Base-by-base conservation (phyloP, 2,113 vertebrate genomes). In the Mus pahari region DNA sequence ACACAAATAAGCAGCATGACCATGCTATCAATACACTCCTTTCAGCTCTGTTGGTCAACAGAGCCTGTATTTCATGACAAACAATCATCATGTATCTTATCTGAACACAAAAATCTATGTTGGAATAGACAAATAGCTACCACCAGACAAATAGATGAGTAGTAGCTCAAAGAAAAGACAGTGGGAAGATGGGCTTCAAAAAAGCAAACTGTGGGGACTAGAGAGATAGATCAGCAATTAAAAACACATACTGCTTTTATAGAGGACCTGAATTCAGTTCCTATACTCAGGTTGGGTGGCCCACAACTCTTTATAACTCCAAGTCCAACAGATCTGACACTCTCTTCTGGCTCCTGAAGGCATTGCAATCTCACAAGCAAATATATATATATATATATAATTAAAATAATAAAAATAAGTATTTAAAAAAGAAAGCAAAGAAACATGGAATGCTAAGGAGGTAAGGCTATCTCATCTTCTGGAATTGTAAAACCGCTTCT, bases 401-500 rank as follows among this genome's bases (percentile, higher is more conserved):
- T n/a, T 24, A 62, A 83, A 62, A 62, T 42, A 42, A 62, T 42
- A 60, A 82, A 58, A n/a, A 82, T 9, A 53, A 53, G 17, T 53
- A 33, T 53, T 42, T n/a, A 60, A 60, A 82, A 50, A 62, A 66
- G 78, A 86, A 92, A 78, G 60, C 7, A 14, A 87, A 90, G 75
- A 53, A 50, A 17, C 70, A 87, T n/a, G 64, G 17, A 93, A 83
- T 83, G 42, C 83, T 36, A 93, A 42, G 55, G 53, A 93, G 14
- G 33, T 92, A 31, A 83, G 86, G 90, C 74, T 88, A 87, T 2
- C 26, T 77, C 12, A 17, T 91, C 20, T 77, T 93, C 75, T 45
- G 92, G 28, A 92, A 83, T 91, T 66, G 31, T 83, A 96, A 96
- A 87, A 78, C 31, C 36, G 86, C 50, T 92, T 96, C n/a, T 82